Evolutionary conservation across 2,113 vertebrate species (phyloP), one percentile per base, ranked within the genome.

Genomic region (Oreochromis aureus): DNA sequence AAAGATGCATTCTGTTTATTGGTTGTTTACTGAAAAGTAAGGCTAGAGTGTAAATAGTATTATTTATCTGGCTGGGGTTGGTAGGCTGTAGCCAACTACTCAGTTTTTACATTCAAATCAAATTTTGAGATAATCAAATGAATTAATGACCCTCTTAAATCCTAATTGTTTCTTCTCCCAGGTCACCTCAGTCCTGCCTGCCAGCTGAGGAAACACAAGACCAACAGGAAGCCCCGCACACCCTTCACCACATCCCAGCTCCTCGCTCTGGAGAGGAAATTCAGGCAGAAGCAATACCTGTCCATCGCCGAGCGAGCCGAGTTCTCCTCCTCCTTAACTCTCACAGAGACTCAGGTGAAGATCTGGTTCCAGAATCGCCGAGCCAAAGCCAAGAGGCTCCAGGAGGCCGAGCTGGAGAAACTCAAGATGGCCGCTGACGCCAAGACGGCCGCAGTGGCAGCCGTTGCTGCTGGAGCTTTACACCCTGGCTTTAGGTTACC

Each of bases 281-380:
- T 97, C 91, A 66, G 95, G 30, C 96, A 97, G 94, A 97, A 97
- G 88, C 96, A 97, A 90, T 97, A 97, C 93, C 95, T 97, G 81
- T 97, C 96, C 91, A 97, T 96, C 24, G 96, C 96, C 0, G 96
- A 97, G 88, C 94, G 96, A 16, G 96, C 96, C 0, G 96, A 97
- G 93, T 97, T 97, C 93, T 96, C 96, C 83, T 95, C 89, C 89
- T 96, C 96, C 5, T 81, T 97, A 83, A 95, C 93, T 15, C 94
- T 97, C 79, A 97, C 96, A 1, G 96, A 97, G 94, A 97, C 96
- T 19, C 96, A 97, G 92, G 96, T 97, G 18, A 97, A 97, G 91
- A 97, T 97, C 90, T 97, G 96, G 96, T 97, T 97, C 91, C 96
- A 97, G 89, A 97, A 97, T 78, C 96, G 96, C 10, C 86, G 96